These are phyloP conservation scores for Drosophila pectinifera DNA, from an alignment of 1,140 invertebrate genomes.

Conservation along the genomic window DNA sequence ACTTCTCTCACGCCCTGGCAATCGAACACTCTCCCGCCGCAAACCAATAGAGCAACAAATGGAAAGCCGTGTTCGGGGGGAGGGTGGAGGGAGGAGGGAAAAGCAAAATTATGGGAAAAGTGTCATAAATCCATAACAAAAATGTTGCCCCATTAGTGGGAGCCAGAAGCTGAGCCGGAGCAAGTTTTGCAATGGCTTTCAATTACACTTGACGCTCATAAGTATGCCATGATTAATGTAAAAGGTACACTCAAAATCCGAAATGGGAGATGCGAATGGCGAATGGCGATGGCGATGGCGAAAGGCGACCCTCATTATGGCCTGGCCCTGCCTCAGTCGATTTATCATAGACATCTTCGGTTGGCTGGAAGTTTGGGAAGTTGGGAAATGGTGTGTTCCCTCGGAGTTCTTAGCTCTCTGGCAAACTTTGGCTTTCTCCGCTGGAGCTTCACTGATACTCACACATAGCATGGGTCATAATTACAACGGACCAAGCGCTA, in stretches of 20 bases:
- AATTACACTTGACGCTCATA: slow-evolving; percentile 80
- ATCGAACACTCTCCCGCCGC: slow-evolving; percentile 47
- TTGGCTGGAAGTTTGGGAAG: slow-evolving; percentile 6
- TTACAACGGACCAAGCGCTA: slow-evolving; percentile 61
- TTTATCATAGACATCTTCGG: slow-evolving; percentile 70
- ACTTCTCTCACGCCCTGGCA: slow-evolving; percentile 49
- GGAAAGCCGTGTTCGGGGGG: slow-evolving; percentile 2
- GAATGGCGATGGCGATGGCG: slow-evolving; percentile 30
- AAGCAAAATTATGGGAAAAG: slow-evolving; percentile 12
- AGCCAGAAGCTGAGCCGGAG: slow-evolving; percentile 17
- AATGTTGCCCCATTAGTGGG: slow-evolving; percentile 66
- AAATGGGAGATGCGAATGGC: slow-evolving; percentile 18
- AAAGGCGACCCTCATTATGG: slow-evolving; percentile 66
- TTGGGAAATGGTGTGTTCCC: slow-evolving; percentile 1
- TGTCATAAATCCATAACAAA: slow-evolving; percentile 77
- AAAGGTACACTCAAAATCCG: slow-evolving; percentile 57
- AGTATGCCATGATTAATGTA: slow-evolving; percentile 83
- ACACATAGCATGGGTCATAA: slow-evolving; percentile 57
- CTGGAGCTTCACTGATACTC: slow-evolving; percentile 8
- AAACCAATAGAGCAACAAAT: slow-evolving; percentile 63
- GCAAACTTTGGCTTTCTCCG: slow-evolving; percentile 49
- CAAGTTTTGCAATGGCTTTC: slow-evolving; percentile 81
- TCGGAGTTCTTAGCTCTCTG: slow-evolving; percentile 47
- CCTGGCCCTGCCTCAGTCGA: slow-evolving; percentile 43
- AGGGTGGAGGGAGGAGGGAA: background rate